These are phyloP conservation scores for Artemisiospiza belli DNA, from an alignment of 2,113 vertebrate genomes.

Conservation along the genomic window DNA sequence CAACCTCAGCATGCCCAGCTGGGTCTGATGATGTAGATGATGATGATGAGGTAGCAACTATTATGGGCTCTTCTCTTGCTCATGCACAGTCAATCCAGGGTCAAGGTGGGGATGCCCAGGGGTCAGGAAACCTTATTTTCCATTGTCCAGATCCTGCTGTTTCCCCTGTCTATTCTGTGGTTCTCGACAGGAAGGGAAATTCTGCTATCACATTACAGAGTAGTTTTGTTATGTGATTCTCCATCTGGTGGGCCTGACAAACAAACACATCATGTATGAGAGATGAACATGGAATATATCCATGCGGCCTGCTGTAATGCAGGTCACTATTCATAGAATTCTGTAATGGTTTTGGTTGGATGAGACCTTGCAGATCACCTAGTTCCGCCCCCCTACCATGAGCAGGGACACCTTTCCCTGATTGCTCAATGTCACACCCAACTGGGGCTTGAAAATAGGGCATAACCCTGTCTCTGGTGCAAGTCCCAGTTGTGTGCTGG, in stretches of 20 bases:
- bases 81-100: fast-evolving
- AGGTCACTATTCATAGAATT: not conserved
- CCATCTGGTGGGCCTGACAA: not conserved
- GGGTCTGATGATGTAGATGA: not conserved
- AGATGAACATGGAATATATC: not conserved
- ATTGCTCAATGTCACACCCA: too few species aligned
- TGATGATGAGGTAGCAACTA: not conserved
- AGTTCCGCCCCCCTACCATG: too few species aligned
- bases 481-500: fast-evolving
- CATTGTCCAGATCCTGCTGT: not conserved
- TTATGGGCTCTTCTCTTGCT: not conserved
- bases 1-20: fast-evolving
- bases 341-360: not conserved
- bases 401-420: not conserved
- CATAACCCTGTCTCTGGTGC: fast-evolving
- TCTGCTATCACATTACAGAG: fast-evolving
- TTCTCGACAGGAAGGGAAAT: not conserved
- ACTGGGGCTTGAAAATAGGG: not conserved
- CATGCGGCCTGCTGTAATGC: not conserved
- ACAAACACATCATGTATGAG: not conserved
- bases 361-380: not conserved
- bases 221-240: not conserved
- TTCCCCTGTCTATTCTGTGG: not conserved
- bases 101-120: not conserved
- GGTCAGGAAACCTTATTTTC: not conserved